Evolutionary conservation across 2,888 invertebrate species (phyloP).

Genomic region (Agrotis clavis): DNA sequence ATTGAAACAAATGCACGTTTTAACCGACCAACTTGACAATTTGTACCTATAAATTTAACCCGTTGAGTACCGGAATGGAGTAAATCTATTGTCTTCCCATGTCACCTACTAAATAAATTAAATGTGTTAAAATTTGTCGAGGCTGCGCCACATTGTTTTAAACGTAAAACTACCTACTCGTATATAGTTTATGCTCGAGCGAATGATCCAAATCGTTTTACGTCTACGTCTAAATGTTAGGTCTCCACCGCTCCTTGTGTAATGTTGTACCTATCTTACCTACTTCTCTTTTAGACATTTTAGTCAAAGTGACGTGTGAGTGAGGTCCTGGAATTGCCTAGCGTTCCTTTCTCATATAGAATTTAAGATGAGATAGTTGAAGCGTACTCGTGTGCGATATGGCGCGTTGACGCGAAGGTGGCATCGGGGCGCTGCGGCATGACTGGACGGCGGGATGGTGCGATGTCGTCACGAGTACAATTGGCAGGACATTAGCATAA

Average conservation of each 20-base stretch:
- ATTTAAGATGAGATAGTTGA: conserved; percentile 47
- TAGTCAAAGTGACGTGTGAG: conserved; percentile 50
- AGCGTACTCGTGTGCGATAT: conserved; percentile 40
- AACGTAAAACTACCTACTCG: conserved; percentile 39
- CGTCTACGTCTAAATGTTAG: conserved; percentile 31
- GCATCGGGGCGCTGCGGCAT: conserved; percentile 1
- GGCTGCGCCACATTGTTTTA: conserved; percentile 20
- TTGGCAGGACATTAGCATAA: conserved; percentile 84
- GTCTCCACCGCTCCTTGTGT: conserved; percentile 16
- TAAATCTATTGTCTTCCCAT: conserved; percentile 57
- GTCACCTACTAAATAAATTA: conserved; percentile 59
- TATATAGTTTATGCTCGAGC: conserved; percentile 13
- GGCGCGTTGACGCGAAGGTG: conserved; percentile 64
- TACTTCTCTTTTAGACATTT: conserved; percentile 43
- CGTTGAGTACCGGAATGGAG: conserved; percentile 60
- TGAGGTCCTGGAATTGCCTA: conserved; percentile 52
- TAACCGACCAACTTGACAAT: conserved; percentile 65
- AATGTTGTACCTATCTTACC: conserved; percentile 34
- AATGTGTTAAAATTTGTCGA: conserved; percentile 35
- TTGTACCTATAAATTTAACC: conserved; percentile 66
- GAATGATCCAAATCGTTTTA: conserved; percentile 27
- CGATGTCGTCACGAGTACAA: conserved; percentile 67
- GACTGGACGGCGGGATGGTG: conserved; percentile 17
- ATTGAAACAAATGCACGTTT: conserved; percentile 75
- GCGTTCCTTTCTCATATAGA: conserved; percentile 47